Evolutionary conservation across 2,113 vertebrate genomes (phyloP), one percentile per base, ranked within the genome.

Genomic region (Amblyopsis rosae): DNA sequence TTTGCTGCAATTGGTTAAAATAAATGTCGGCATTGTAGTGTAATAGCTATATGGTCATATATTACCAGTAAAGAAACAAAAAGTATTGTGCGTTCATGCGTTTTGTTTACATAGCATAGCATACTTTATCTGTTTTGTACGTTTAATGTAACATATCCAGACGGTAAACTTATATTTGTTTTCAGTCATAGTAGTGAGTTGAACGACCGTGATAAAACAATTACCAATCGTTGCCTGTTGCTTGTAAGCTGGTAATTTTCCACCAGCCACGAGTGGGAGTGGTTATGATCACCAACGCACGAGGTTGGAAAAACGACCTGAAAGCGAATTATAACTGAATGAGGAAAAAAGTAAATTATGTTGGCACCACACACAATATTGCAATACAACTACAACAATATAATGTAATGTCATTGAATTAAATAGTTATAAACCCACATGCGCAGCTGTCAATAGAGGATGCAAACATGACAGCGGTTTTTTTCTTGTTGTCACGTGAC

Each of bases 241-340:
- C 89, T 91, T 84, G 87, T 91, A 90, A 88, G 90, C 93, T 93
- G 92, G 93, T 94, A 94, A 92, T 92, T 94, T 94, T 94, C 93
- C 93, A 94, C 92, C 91, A 90, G 92, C 92, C 90, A 88, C 87
- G 90, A 91, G 92, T 93, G 93, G 93, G 93, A 81, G 93, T 94
- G 93, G 93, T 90, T 91, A 86, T 64, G 84, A 84, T 80, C 85
- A 84, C 76, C 90, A 88, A 84, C 86, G 89, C 86, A 91, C 81
- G 87, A 85, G 86, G 86, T 85, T 88, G 83, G 70, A 83, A 76
- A 79, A 82, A 69, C 85, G 85, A 87, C 82, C 82, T 82, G 76
- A 62, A 78, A 73, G 66, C 86, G 69, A 76, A 79, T 72, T 41
- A 65, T 72, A 64, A 62, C 47, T 19, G 48, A 80, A 65, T 50